phyloP scores from a whole-genome alignment of 1,140 invertebrate species.

The Bactericera cockerelli region DNA sequence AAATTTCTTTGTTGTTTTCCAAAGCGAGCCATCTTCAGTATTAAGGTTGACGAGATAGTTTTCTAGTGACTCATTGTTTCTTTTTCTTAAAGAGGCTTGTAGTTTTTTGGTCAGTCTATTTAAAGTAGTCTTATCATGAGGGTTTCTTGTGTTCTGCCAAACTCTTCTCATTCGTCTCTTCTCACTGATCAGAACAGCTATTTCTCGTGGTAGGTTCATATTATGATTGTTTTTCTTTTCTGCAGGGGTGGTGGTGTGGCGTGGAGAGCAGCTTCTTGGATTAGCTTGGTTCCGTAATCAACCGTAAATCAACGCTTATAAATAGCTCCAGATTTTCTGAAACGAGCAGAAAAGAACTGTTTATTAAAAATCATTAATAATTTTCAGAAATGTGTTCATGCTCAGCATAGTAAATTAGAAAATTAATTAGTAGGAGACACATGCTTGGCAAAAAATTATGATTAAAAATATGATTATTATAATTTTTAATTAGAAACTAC shows the following conservation, averaged over 20 bases:
- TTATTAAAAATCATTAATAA: no score
- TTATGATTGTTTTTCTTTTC: background rate
- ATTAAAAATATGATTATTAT: no score
- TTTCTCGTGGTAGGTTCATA: background rate
- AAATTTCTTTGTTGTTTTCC: constrained; percentile 3
- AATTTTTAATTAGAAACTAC: no score
- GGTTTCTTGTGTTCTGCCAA: background rate
- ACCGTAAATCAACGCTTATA: constrained; percentile 6
- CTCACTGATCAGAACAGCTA: background rate
- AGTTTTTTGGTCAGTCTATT: background rate
- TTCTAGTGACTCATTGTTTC: background rate
- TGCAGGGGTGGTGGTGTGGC: background rate
- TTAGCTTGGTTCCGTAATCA: constrained; percentile 1
- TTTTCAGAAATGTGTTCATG: no score
- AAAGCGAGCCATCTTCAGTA: constrained; percentile 5
- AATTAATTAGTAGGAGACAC: no score
- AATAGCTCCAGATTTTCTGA: no score
- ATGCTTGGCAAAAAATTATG: no score
- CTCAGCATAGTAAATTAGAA: no score
- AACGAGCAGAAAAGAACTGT: no score
- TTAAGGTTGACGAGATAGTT: background rate
- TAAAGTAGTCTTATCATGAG: background rate
- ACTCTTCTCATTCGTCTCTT: background rate
- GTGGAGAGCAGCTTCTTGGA: constrained; percentile 6
- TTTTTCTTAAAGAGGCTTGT: background rate